Evolutionary conservation across 2,797 vertebrate species (phyloP).

Genomic region (Platalea minor): DNA sequence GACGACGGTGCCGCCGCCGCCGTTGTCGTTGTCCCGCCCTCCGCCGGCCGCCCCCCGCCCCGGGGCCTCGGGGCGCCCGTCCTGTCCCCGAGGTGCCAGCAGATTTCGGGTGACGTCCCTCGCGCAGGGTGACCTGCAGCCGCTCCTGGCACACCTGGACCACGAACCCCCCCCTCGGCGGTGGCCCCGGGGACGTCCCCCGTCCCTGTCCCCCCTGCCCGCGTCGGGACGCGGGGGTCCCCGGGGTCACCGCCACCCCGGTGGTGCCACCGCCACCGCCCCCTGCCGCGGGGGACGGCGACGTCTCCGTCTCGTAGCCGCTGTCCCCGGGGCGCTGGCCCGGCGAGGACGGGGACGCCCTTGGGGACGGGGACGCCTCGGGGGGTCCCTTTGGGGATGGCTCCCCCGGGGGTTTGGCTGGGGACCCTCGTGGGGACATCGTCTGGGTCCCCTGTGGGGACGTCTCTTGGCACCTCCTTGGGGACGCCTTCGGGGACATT

Average conservation of each 20-base stretch:
- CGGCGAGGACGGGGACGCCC: neutral
- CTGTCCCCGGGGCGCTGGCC: neutral
- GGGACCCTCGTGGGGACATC: neutral
- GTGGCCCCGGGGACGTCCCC: neutral
- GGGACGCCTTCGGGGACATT: neutral
- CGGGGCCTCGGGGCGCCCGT: neutral
- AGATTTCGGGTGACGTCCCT: slow-evolving; percentile 91
- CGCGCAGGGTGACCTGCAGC: slow-evolving; percentile 87
- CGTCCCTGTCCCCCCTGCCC: neutral
- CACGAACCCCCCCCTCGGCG: neutral
- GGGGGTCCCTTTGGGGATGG: neutral
- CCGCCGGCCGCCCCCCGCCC: neutral
- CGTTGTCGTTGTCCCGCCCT: neutral
- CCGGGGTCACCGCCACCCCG: slow-evolving; percentile 71
- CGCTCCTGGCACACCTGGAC: slow-evolving; percentile 89
- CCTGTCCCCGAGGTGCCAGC: slow-evolving; percentile 73
- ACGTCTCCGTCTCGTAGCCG: neutral
- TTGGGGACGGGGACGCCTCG: neutral
- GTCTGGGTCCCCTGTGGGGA: neutral
- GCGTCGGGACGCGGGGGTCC: slow-evolving; percentile 58
- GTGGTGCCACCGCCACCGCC: neutral
- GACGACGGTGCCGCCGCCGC: neutral
- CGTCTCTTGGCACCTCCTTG: neutral
- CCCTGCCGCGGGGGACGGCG: neutral
- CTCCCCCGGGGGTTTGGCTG: neutral